phyloP scores from a whole-genome alignment of 2,888 invertebrate species.

The Oasisia sp. region DNA sequence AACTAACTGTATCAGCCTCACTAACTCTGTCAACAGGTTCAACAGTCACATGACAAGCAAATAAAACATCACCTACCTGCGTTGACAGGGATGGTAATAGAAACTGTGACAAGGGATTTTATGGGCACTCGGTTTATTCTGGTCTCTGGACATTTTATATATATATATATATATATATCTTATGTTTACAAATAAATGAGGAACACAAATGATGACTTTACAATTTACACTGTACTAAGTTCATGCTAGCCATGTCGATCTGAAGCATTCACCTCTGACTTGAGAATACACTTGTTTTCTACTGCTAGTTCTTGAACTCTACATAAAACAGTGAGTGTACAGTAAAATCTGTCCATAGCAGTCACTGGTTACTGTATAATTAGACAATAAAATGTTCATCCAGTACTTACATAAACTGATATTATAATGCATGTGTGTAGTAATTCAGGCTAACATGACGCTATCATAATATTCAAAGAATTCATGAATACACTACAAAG shows the following conservation, averaged over 20 bases:
- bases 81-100: not conserved
- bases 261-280: not conserved
- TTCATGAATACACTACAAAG: not conserved
- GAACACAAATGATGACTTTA: no score
- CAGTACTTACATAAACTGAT: not conserved
- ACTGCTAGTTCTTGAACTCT: not conserved
- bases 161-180: not conserved
- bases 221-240: no score
- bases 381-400: not conserved
- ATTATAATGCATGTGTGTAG: not conserved
- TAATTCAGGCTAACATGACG: not conserved
- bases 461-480: not conserved
- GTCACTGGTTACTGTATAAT: not conserved
- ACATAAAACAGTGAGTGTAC: no score
- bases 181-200: not conserved
- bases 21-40: not conserved
- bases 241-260: no score
- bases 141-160: not conserved
- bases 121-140: not conserved
- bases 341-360: no score
- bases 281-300: not conserved
- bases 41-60: not conserved
- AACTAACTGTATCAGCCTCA: not conserved
- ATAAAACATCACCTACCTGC: slow-evolving; percentile 17
- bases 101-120: not conserved